Conservation (phyloP, 2,888 invertebrate species). For the Rhingia campestris region DNA sequence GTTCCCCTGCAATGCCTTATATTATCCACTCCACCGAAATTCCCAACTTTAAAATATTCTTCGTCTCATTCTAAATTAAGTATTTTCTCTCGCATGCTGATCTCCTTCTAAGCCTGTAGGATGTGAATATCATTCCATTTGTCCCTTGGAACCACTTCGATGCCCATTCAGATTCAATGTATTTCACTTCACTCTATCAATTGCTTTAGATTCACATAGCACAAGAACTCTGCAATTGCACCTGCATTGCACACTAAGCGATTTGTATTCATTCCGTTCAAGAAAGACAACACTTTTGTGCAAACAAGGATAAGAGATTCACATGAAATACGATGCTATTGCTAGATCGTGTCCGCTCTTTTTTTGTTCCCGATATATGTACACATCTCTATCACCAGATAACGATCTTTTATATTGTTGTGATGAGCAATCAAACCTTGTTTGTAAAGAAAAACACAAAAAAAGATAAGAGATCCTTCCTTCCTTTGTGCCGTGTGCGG, state of each 20-base stretch:
- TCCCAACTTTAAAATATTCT: too few species aligned
- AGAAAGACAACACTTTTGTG: slow-evolving; percentile 42
- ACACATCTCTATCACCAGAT: slow-evolving; percentile 64
- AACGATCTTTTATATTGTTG: slow-evolving; percentile 69
- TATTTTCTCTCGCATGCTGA: too few species aligned
- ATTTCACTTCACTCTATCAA: neutral
- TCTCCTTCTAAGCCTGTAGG: too few species aligned
- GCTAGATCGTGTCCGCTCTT: slow-evolving; percentile 58
- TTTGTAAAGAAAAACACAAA: slow-evolving; percentile 40
- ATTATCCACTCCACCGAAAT: too few species aligned
- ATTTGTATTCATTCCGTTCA: slow-evolving; percentile 21
- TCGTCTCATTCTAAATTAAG: too few species aligned
- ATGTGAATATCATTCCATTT: too few species aligned
- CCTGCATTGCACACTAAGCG: slow-evolving; percentile 37
- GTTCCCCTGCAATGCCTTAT: too few species aligned
- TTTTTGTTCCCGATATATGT: slow-evolving; percentile 32
- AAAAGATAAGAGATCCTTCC: slow-evolving; percentile 62
- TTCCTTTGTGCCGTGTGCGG: slow-evolving; percentile 33
- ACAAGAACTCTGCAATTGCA: slow-evolving; percentile 19
- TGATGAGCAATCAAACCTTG: slow-evolving; percentile 72
- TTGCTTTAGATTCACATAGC: neutral
- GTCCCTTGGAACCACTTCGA: too few species aligned
- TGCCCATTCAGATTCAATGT: neutral
- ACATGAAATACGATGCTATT: slow-evolving; percentile 59
- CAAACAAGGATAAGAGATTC: slow-evolving; percentile 46